Evolutionary conservation across 92 coral and sea anemone species (phyloP).

Genomic region (Actinostola sp.): DNA sequence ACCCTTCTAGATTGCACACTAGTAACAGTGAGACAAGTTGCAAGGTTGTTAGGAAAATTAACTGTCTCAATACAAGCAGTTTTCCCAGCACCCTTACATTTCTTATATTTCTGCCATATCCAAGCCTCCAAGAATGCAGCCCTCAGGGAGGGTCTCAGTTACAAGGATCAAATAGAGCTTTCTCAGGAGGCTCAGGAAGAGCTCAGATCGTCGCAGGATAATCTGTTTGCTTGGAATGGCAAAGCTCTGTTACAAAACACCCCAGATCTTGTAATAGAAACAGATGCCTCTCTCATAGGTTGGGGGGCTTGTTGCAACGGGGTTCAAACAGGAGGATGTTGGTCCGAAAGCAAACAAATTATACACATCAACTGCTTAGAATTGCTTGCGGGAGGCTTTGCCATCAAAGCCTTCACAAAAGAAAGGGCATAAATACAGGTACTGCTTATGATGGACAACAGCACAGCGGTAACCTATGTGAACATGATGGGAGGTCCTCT

Average conservation of each 20-base stretch:
- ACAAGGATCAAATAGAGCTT: too few species aligned
- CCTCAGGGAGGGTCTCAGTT: too few species aligned
- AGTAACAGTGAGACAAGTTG: constrained; percentile 32
- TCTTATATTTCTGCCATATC: too few species aligned
- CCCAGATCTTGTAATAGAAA: too few species aligned
- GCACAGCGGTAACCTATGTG: constrained; percentile 7
- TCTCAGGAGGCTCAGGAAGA: too few species aligned
- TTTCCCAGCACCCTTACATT: constrained; percentile 60
- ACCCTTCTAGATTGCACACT: constrained; percentile 12
- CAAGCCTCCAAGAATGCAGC: too few species aligned
- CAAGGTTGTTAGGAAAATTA: constrained; percentile 49
- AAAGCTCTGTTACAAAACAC: too few species aligned
- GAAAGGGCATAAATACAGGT: not conserved
- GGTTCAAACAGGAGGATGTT: not conserved
- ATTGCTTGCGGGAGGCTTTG: not conserved
- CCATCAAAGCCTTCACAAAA: not conserved
- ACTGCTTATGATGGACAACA: constrained; percentile 1
- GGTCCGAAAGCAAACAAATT: not conserved
- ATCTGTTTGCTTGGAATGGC: too few species aligned
- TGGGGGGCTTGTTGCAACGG: constrained; percentile 18
- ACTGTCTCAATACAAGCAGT: constrained; percentile 49
- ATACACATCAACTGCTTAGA: constrained; percentile 14
- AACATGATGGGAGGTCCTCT: constrained; percentile 4
- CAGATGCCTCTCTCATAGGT: constrained; percentile 14
- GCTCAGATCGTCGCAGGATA: too few species aligned